A percentile compares a stretch with the other conserved stretches of the same genome.
Conservation (phyloP, 2,113 vertebrate species). For the Ammodytes marinus region DNA sequence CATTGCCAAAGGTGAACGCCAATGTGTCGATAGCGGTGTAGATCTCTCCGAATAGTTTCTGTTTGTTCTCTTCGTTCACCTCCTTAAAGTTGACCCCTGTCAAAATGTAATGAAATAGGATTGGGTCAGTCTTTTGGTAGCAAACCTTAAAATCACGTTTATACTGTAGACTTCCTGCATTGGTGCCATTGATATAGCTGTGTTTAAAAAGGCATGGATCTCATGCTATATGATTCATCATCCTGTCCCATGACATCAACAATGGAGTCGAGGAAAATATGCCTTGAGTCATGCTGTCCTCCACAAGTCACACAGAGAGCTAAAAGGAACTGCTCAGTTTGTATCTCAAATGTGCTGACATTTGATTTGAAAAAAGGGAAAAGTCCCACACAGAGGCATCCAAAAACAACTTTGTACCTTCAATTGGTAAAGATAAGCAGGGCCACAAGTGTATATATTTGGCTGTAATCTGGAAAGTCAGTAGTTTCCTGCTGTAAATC, state of each 20-base stretch:
- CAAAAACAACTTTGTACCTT: slow-evolving; percentile 58
- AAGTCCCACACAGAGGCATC: slow-evolving; percentile 30
- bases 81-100: slow-evolving; percentile 97
- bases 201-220: slow-evolving; percentile 26
- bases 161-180: slow-evolving; percentile 46
- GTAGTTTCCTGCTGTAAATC: slow-evolving; percentile 84
- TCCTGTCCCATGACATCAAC: slow-evolving; percentile 40
- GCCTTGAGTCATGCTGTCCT: slow-evolving; percentile 41
- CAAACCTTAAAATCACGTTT: slow-evolving; percentile 20
- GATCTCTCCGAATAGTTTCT: slow-evolving; percentile 92
- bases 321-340: background rate
- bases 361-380: background rate
- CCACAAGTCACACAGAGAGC: slow-evolving; percentile 15
- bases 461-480: slow-evolving; percentile 79
- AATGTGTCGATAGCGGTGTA: slow-evolving; percentile 95
- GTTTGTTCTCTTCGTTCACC: slow-evolving; percentile 95
- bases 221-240: slow-evolving; percentile 60
- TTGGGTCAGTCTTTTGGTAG: slow-evolving; percentile 23
- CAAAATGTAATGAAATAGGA: slow-evolving; percentile 39
- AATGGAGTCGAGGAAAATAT: slow-evolving; percentile 27
- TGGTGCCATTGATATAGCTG: background rate
- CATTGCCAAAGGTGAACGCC: slow-evolving; percentile 98
- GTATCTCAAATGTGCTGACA: slow-evolving; percentile 7
- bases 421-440: slow-evolving; percentile 61
- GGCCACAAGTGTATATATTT: slow-evolving; percentile 58